phyloP scores from a whole-genome alignment of 2,797 vertebrate species.

The Hapalemur alaotrensis region DNA sequence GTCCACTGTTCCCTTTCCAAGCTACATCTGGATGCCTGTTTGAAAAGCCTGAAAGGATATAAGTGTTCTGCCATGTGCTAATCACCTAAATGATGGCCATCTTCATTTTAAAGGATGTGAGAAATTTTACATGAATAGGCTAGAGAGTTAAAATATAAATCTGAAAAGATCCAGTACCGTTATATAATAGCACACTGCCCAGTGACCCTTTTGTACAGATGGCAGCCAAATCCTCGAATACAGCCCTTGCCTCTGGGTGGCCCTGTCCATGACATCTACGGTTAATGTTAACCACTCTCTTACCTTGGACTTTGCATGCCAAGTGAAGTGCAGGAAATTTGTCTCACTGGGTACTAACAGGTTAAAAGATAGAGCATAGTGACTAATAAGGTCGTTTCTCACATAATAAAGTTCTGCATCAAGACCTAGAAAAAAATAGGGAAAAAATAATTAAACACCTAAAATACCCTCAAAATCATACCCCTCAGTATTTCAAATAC shows the following conservation, averaged over 20 bases:
- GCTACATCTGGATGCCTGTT: not conserved
- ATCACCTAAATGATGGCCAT: not conserved
- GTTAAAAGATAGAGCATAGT: constrained; percentile 96
- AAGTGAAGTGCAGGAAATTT: constrained; percentile 96
- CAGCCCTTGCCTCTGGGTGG: not conserved
- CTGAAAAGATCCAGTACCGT: not conserved
- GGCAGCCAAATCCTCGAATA: not conserved
- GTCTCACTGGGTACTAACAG: constrained; percentile 95
- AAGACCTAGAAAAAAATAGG: constrained; percentile 87
- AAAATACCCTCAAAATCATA: constrained; percentile 31
- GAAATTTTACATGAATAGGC: not conserved
- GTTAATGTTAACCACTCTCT: constrained; percentile 26
- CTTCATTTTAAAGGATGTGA: not conserved
- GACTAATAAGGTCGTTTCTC: constrained; percentile 95
- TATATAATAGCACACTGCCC: not conserved
- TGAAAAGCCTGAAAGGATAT: not conserved
- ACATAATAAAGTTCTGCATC: constrained; percentile 98
- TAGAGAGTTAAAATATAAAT: constrained; percentile 37
- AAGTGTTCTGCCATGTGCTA: not conserved
- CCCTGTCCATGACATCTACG: not conserved
- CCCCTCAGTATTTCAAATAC: not conserved
- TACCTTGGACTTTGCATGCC: constrained; percentile 91
- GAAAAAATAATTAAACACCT: constrained; percentile 42
- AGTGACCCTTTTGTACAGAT: not conserved
- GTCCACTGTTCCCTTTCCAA: not conserved